Evolutionary conservation across 2,113 vertebrate genomes (phyloP).

Genomic region (Meriones unguiculatus): DNA sequence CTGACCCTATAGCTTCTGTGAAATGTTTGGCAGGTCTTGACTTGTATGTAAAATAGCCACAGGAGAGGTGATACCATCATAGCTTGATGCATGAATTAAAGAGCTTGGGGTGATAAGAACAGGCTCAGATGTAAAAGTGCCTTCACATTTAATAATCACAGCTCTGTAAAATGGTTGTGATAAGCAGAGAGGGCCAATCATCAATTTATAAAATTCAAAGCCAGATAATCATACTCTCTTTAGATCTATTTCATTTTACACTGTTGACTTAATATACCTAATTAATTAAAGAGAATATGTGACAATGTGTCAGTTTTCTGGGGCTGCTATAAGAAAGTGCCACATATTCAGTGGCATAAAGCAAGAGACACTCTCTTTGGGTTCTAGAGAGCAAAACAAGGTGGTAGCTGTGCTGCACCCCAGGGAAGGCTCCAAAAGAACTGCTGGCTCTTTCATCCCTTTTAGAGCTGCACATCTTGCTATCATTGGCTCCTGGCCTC

Average conservation of each 20-base stretch:
- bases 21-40: background rate
- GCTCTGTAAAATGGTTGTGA: background rate
- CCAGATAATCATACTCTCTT: background rate
- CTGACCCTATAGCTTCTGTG: background rate
- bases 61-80: background rate
- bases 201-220: slow-evolving; percentile 13
- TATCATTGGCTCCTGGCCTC: background rate
- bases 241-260: background rate
- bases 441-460: background rate
- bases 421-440: background rate
- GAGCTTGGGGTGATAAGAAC: background rate
- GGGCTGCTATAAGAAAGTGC: background rate
- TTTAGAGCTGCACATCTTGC: background rate
- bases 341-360: slow-evolving; percentile 4
- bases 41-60: background rate
- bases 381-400: background rate
- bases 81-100: background rate
- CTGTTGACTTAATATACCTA: background rate
- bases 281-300: slow-evolving; percentile 10
- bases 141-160: background rate
- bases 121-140: background rate
- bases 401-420: background rate
- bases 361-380: background rate
- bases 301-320: background rate
- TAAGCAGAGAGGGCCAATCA: background rate